Percentiles rank a stretch among this genome's conserved stretches.
These are phyloP conservation scores for Phyllostomus discolor DNA, from an alignment of 2,113 vertebrate species.

Conservation along the genomic window DNA sequence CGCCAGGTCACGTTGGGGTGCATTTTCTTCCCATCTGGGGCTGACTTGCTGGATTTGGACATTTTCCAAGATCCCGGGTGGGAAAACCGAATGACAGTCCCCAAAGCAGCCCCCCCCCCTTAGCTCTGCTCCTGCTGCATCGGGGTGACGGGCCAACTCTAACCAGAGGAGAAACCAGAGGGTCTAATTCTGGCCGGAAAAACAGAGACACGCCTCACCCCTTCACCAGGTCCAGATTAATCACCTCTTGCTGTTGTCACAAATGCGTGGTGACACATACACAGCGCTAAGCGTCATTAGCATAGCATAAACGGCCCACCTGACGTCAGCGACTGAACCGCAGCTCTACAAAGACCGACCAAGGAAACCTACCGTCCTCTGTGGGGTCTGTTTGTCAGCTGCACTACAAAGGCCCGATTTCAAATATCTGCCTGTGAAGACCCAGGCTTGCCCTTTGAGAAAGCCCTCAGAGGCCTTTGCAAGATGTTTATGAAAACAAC, in stretches of 20 bases:
- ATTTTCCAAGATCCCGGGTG: not conserved
- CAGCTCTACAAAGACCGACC: too few relatives aligned
- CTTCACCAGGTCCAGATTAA: not conserved
- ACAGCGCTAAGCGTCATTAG: not conserved
- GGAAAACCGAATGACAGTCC: not conserved
- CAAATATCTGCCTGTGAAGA: not conserved
- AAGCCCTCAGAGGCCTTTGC: not conserved
- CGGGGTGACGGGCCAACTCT: not conserved
- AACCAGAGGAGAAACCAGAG: not conserved
- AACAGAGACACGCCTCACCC: not conserved
- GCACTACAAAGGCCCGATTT: not conserved
- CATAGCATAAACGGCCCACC: not conserved
- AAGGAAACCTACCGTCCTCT: too few relatives aligned
- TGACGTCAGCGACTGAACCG: too few relatives aligned
- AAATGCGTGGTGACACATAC: rapidly evolving
- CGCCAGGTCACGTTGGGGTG: not conserved
- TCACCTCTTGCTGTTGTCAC: not conserved
- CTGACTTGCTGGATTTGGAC: not conserved
- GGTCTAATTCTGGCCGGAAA: not conserved
- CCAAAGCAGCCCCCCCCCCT: not conserved
- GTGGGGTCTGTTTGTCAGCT: not conserved
- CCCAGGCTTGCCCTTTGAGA: not conserved
- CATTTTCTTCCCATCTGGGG: not conserved
- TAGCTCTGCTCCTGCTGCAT: not conserved
- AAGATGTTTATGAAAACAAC: not conserved